phyloP scores from a whole-genome alignment of 2,888 invertebrate species.

The Lobophora halterata region DNA sequence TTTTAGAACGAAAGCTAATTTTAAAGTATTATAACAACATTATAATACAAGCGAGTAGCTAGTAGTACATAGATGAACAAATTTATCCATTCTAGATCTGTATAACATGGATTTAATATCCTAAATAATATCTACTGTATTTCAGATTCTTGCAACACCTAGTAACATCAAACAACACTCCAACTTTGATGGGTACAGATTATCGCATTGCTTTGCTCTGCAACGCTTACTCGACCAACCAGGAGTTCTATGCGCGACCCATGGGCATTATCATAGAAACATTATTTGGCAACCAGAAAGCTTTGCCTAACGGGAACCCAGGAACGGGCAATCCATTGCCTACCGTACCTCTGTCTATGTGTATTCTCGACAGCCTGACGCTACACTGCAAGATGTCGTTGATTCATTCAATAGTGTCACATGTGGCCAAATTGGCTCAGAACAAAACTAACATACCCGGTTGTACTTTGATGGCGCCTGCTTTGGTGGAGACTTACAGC shows the following conservation, averaged over 20 bases:
- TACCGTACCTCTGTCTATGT: constrained; percentile 94
- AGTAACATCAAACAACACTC: constrained; percentile 86
- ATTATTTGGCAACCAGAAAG: constrained; percentile 86
- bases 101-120: no score
- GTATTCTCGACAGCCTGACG: constrained; percentile 94
- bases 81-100: no score
- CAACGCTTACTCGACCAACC: constrained; percentile 97
- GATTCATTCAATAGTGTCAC: constrained; percentile 90
- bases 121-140: neutral
- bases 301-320: constrained; percentile 73
- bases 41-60: no score
- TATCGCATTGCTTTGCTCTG: constrained; percentile 95
- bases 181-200: constrained; percentile 90
- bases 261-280: constrained; percentile 96
- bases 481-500: constrained; percentile 96
- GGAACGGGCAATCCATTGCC: constrained; percentile 83
- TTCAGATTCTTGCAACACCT: constrained; percentile 91
- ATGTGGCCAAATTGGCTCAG: constrained; percentile 94
- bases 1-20: no score
- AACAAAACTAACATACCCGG: constrained; percentile 90
- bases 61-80: no score
- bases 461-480: constrained; percentile 87
- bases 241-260: constrained; percentile 93
- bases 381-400: constrained; percentile 97
- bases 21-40: no score